A percentile compares a stretch with the other conserved stretches of the same genome.
These are phyloP conservation scores for Xylota segnis DNA, from an alignment of 2,888 invertebrate species.

Conservation along the genomic window DNA sequence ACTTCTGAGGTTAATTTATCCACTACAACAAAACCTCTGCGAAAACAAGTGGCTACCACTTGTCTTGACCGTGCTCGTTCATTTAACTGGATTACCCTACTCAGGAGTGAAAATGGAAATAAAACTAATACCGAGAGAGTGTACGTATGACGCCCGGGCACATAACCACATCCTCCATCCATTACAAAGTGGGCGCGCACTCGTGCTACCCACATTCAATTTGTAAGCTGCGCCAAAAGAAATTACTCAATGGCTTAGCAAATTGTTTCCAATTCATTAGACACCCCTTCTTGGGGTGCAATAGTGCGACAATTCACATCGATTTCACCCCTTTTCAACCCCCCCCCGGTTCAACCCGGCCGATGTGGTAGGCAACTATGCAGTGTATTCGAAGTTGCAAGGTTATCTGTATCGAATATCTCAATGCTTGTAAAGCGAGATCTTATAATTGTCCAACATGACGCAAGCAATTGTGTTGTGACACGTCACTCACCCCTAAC, in stretches of 20 bases:
- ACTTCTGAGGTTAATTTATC: constrained; percentile 72
- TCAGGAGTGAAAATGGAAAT: constrained; percentile 26
- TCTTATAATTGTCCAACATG: constrained; percentile 60
- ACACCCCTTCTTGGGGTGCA: constrained; percentile 68
- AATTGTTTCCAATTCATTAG: constrained; percentile 79
- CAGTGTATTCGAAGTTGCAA: constrained; percentile 32
- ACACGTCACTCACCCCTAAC: constrained; percentile 55
- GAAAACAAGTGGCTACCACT: constrained; percentile 64
- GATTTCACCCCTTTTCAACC: constrained; percentile 63
- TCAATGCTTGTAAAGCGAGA: constrained; percentile 17
- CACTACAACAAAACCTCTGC: constrained; percentile 22
- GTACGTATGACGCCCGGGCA: neutral
- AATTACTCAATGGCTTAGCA: constrained; percentile 77
- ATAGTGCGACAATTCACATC: constrained; percentile 55
- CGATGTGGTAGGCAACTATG: neutral
- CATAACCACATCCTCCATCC: constrained; percentile 35
- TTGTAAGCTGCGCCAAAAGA: constrained; percentile 60
- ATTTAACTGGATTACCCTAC: constrained; percentile 68
- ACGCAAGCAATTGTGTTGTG: constrained; percentile 51
- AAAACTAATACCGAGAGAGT: constrained; percentile 21
- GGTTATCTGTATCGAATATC: constrained; percentile 20
- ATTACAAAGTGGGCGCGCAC: constrained; percentile 55
- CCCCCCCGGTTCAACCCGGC: neutral
- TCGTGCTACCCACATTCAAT: constrained; percentile 77
- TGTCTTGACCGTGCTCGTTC: constrained; percentile 74